Evolutionary conservation across 2,113 vertebrate genomes (phyloP).

Genomic region (Silurus meridionalis): DNA sequence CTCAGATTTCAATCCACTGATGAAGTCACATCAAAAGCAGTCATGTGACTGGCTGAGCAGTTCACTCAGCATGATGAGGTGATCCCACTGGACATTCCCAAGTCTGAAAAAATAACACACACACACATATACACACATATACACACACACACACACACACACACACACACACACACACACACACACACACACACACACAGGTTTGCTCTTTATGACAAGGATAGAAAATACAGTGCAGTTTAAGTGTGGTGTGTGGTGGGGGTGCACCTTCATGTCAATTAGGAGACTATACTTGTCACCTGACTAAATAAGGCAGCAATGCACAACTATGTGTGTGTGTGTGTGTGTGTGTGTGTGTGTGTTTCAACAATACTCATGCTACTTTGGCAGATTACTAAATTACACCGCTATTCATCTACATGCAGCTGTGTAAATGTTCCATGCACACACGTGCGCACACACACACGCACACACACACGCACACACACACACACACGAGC

Average conservation of each 20-base stretch:
- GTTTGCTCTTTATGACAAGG: neutral
- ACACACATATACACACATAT: neutral
- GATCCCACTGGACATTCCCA: neutral
- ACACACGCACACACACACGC: conserved; percentile 5
- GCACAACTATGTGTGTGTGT: neutral
- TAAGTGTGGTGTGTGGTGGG: neutral
- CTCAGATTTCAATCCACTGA: neutral
- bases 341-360: neutral
- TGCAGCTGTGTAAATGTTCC: conserved; percentile 38
- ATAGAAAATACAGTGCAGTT: neutral
- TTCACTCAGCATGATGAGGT: neutral
- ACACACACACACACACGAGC: conserved; percentile 39
- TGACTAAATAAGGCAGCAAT: conserved; percentile 22
- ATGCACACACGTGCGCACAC: conserved; percentile 19
- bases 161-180: neutral
- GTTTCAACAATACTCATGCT: neutral
- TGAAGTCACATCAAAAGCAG: conserved; percentile 12
- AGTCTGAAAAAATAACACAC: neutral
- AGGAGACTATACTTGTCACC: conserved; percentile 10
- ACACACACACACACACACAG: neutral
- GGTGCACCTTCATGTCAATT: conserved; percentile 1
- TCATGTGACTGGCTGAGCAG: neutral
- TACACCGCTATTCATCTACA: conserved; percentile 19
- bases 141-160: neutral
- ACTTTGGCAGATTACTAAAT: conserved; percentile 17